These are phyloP conservation scores for Ellobius talpinus DNA, from an alignment of 2,113 vertebrate genomes.

Conservation along the genomic window DNA sequence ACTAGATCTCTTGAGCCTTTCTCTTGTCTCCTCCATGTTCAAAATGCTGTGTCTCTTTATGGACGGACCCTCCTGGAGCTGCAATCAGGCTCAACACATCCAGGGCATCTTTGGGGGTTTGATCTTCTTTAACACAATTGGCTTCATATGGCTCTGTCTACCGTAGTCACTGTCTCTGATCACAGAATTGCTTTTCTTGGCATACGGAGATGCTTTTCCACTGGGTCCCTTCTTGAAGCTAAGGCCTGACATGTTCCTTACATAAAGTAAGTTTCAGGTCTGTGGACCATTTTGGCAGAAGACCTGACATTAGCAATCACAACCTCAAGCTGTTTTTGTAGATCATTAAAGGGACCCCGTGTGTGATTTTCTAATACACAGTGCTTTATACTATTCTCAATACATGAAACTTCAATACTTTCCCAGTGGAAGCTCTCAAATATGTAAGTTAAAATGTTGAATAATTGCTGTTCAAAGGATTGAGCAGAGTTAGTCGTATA, in stretches of 20 bases:
- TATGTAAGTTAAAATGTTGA: constrained; percentile 31
- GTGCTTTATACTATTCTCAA: neutral
- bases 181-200: neutral
- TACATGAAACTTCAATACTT: neutral
- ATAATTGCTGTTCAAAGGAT: constrained; percentile 46
- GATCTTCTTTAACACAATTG: neutral
- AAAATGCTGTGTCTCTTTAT: neutral
- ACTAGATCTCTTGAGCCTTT: neutral
- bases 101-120: neutral
- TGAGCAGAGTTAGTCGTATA: constrained; percentile 31
- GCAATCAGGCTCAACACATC: neutral
- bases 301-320: neutral
- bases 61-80: neutral
- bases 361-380: neutral
- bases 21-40: neutral
- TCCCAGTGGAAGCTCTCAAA: constrained; percentile 39
- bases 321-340: neutral
- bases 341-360: neutral
- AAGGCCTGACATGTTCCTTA: neutral
- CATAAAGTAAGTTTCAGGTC: neutral
- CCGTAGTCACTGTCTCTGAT: neutral
- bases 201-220: neutral
- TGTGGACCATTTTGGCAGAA: neutral
- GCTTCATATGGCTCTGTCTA: neutral
- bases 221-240: neutral